These are phyloP conservation scores for Ochropleura leucogaster DNA, from an alignment of 2,888 invertebrate species.

Conservation along the genomic window DNA sequence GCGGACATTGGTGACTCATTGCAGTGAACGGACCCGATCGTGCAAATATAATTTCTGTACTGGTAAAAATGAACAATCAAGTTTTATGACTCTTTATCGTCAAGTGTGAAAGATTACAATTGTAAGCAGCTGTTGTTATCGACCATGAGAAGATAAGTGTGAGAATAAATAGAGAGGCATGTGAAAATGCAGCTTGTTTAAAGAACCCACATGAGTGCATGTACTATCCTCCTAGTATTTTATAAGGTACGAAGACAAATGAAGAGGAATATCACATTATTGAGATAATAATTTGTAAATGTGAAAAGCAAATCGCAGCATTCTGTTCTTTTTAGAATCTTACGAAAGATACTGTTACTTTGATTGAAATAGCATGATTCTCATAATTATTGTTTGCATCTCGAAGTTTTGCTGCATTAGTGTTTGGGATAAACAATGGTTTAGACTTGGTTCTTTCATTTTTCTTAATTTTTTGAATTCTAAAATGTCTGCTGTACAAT, in stretches of 20 bases:
- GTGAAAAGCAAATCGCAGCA: conserved; percentile 21
- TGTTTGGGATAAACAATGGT: not conserved
- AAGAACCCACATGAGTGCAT: conserved; percentile 36
- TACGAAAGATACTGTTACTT: not conserved
- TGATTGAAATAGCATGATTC: not conserved
- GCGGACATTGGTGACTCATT: conserved; percentile 49
- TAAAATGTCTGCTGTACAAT: not conserved
- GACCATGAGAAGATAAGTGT: conserved; percentile 73
- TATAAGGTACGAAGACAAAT: conserved; percentile 27
- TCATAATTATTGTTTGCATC: not conserved
- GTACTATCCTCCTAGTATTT: conserved; percentile 28
- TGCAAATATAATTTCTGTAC: conserved; percentile 55
- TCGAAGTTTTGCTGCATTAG: not conserved
- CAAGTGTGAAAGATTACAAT: conserved; percentile 63
- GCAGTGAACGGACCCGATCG: conserved; percentile 59
- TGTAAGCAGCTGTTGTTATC: conserved; percentile 60
- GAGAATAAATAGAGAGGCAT: conserved; percentile 75
- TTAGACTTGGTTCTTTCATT: too few species aligned
- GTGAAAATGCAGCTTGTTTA: conserved; percentile 71
- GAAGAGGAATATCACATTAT: conserved; percentile 19
- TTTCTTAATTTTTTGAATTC: not conserved
- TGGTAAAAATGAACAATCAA: conserved; percentile 53
- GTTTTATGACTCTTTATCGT: conserved; percentile 62
- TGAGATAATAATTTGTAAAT: conserved; percentile 23
- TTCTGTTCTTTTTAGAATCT: conserved; percentile 1